Conservation (phyloP, 2,797 vertebrate genomes). For the Potorous gilbertii region DNA sequence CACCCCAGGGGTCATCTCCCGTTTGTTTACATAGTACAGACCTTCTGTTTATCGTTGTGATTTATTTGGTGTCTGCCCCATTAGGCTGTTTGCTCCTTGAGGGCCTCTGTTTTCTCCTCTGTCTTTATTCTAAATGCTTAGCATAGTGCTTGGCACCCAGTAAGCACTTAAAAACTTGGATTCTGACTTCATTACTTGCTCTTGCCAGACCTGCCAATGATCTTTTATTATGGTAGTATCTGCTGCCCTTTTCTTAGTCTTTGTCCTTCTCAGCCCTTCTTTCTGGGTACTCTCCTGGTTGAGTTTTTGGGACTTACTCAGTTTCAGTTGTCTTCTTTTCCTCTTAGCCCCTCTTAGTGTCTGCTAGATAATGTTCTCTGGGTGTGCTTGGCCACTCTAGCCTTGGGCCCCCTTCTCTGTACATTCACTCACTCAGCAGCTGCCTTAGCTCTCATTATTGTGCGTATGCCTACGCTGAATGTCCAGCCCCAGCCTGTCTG, state of each 20-base stretch:
- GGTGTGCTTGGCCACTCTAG: no score
- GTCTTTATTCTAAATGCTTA: neutral
- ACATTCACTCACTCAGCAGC: neutral
- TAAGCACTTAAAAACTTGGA: neutral
- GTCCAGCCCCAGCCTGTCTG: neutral
- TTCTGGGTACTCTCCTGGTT: neutral
- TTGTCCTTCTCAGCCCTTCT: neutral
- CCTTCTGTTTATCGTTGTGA: neutral
- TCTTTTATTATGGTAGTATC: neutral
- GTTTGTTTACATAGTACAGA: neutral
- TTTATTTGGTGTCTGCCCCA: neutral
- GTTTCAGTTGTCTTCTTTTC: neutral
- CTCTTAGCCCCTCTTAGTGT: neutral
- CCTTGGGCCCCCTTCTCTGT: neutral
- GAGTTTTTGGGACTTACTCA: neutral
- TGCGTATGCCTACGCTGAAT: neutral
- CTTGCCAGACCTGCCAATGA: neutral
- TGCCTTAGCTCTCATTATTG: neutral
- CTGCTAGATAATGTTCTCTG: neutral
- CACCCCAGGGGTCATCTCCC: neutral
- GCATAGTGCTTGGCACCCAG: no score
- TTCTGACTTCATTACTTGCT: neutral
- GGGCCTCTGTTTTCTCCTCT: neutral
- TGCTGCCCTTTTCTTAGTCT: neutral
- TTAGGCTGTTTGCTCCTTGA: neutral